phyloP scores from a whole-genome alignment of 2,797 vertebrate species.

The Danio tinwini region DNA sequence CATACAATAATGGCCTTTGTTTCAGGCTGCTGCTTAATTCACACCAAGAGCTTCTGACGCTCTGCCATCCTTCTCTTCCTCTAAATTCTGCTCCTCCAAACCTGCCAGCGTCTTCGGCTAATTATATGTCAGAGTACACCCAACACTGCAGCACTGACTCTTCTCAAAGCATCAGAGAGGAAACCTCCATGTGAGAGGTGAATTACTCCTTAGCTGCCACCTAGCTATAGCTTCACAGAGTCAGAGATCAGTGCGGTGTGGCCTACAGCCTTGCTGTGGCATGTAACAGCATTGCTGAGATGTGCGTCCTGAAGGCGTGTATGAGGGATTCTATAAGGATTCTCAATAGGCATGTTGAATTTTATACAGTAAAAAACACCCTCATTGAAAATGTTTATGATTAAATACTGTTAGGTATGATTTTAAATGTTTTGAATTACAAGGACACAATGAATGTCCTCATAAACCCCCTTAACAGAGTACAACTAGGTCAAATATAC shows the following conservation, averaged over 20 bases:
- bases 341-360: no score
- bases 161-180: background rate
- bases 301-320: slow-evolving; percentile 22
- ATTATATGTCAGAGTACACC: slow-evolving; percentile 16
- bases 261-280: slow-evolving; percentile 36
- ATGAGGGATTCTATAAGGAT: no score
- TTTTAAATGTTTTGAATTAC: no score
- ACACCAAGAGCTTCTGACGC: slow-evolving; percentile 15
- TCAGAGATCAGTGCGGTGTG: slow-evolving; percentile 8
- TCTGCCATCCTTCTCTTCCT: slow-evolving; percentile 16
- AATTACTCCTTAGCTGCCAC: slow-evolving; percentile 2
- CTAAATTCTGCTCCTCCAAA: slow-evolving; percentile 20
- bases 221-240: background rate
- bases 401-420: no score
- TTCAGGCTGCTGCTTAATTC: slow-evolving; percentile 29
- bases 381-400: no score
- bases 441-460: no score
- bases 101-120: slow-evolving; percentile 34
- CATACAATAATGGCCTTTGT: slow-evolving; percentile 15
- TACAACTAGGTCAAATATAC: no score
- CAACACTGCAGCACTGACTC: slow-evolving; percentile 3
- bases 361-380: no score
- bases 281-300: slow-evolving; percentile 38
- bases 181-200: slow-evolving; percentile 7
- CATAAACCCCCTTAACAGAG: no score